These are phyloP conservation scores for Tenthredo mesomela DNA, from an alignment of 2,888 invertebrate species.

Conservation along the genomic window DNA sequence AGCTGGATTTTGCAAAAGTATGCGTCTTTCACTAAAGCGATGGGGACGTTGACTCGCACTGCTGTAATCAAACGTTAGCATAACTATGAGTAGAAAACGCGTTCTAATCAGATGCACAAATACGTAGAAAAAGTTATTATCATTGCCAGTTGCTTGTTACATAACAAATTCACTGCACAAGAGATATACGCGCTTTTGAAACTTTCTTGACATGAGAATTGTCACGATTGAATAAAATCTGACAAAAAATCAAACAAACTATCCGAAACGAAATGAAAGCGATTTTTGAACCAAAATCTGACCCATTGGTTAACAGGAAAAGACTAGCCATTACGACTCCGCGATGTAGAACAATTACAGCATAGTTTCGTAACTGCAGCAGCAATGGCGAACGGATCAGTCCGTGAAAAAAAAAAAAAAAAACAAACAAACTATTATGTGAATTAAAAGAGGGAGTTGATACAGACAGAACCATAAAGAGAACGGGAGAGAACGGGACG, in stretches of 20 bases:
- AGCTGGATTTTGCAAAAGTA: background rate
- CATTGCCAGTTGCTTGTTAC: background rate
- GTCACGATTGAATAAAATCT: background rate
- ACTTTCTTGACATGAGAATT: background rate
- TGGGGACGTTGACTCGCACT: conserved; percentile 13
- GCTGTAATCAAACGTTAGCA: background rate
- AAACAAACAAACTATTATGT: conserved; percentile 6
- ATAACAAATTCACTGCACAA: background rate
- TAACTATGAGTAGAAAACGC: background rate
- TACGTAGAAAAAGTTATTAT: background rate
- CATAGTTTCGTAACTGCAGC: conserved; percentile 8
- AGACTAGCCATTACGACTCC: background rate
- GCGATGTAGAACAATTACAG: conserved; percentile 25
- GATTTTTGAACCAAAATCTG: background rate
- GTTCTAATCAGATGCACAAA: background rate
- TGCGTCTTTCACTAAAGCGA: background rate
- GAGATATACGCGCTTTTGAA: background rate
- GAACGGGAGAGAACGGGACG: conserved; percentile 17
- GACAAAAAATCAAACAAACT: background rate
- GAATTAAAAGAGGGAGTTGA: conserved; percentile 15
- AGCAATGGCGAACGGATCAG: background rate
- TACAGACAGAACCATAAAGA: background rate
- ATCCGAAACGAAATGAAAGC: background rate
- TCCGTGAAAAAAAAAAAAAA: background rate
- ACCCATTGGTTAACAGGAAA: conserved; percentile 27